Percentiles rank a stretch among this genome's conserved stretches.
Conservation (phyloP, 2,113 vertebrate genomes). For the Entomyzon cyanotis region DNA sequence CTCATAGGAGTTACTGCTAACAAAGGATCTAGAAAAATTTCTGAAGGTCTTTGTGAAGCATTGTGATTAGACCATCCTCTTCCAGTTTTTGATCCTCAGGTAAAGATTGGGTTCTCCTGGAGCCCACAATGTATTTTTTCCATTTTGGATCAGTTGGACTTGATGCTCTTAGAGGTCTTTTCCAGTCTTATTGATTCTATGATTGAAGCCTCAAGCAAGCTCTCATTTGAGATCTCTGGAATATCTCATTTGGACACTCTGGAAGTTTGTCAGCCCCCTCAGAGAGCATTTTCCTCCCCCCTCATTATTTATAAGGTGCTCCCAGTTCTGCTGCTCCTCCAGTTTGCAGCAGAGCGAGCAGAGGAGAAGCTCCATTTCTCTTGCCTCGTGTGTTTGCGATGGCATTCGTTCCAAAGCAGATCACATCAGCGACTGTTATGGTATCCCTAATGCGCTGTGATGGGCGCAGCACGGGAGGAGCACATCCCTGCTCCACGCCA, state of each 20-base stretch:
- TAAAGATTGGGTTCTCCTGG: not conserved
- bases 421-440: conserved; percentile 35
- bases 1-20: not conserved
- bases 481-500: not conserved
- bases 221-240: not conserved
- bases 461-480: not conserved
- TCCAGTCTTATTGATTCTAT: not conserved
- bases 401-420: conserved; percentile 40
- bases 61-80: not conserved
- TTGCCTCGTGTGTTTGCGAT: conserved; percentile 14
- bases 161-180: not conserved
- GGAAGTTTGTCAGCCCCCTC: not conserved
- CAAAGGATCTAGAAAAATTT: not conserved
- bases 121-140: not conserved
- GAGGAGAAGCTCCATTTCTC: conserved; percentile 43
- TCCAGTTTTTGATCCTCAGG: not conserved
- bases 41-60: not conserved
- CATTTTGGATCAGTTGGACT: not conserved
- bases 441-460: conserved; percentile 25
- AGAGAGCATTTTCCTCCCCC: fast-evolving
- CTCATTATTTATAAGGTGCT: not conserved
- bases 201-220: not conserved
- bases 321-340: not conserved
- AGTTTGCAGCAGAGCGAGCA: not conserved
- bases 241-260: not conserved